Base-by-base conservation (phyloP, 2,797 vertebrate species). In the Natrix natrix region DNA sequence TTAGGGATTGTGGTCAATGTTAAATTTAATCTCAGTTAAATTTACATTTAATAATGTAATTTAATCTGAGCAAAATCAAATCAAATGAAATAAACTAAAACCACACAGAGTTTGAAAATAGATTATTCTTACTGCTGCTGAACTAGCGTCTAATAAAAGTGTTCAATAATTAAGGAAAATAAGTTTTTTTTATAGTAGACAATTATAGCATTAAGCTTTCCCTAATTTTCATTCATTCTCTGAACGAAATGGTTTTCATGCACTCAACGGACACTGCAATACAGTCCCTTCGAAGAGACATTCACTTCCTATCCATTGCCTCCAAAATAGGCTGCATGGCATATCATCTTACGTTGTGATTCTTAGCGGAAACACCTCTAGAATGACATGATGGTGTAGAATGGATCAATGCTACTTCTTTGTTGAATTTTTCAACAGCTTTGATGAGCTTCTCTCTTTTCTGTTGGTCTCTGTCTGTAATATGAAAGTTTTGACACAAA, bases 381-480 rank as follows among this genome's bases (percentile, higher is more conserved):
- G 55, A 93, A 20, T 93, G 92, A 87, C 91, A 88, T 0, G 11
- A 28, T 78, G 95, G 92, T 86, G 55, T 17, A 32, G 94, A 94
- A 93, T 57, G 52, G 87, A 83, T 89, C 0, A 0, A 8, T 86
- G 69, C 26, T 91, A 92, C 93, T 90, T 96, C 91, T 90, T 95
- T 95, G 90, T 95, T 94, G n/a, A 86, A 88, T 90, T 95, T 96
- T 88, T 95, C 90, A 93, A 96, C 78, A 48, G 88, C 95, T 96
- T 95, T 91, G 90, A 96, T 96, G 60, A 96, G 90, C 87, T 92
- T 97, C 60, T 96, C 94, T 96, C 95, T 98, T 90, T 95, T 97
- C 95, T 97, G 93, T 88, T 97, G 97, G 93, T 97, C 97, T 69
- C 93, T 95, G 90, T 96, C 96, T 97, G 94, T 14, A 61, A 60